Evolutionary conservation across 2,797 vertebrate genomes (phyloP).

Genomic region (Acrossocheilus fasciatus): DNA sequence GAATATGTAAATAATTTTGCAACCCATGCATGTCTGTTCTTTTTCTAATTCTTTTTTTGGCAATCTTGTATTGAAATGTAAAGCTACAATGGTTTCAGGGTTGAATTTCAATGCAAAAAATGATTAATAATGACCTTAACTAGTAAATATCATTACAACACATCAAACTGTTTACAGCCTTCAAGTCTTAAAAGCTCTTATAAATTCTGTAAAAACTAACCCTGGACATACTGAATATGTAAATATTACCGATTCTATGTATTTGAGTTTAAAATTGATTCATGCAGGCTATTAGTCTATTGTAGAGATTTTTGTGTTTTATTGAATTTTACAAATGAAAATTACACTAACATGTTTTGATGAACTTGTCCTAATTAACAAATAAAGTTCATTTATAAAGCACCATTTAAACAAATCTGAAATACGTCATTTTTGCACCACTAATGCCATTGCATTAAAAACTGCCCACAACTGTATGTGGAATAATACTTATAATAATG

Average conservation of each 20-base stretch:
- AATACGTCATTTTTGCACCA: not conserved
- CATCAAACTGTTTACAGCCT: not conserved
- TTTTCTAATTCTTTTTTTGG: not conserved
- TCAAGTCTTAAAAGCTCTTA: not conserved
- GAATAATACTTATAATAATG: not conserved
- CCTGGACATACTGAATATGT: not conserved
- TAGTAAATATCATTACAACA: not conserved
- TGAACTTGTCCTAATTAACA: not conserved
- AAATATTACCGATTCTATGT: not conserved
- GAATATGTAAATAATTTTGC: slow-evolving; percentile 8
- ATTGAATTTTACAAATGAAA: not conserved
- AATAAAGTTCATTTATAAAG: not conserved
- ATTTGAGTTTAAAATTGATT: not conserved
- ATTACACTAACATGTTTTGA: not conserved
- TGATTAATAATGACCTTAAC: not conserved
- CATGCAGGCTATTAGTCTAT: not conserved
- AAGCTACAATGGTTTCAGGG: not conserved
- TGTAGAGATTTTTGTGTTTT: not conserved
- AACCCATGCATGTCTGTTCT: not conserved
- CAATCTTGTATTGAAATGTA: not conserved
- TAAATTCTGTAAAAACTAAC: not conserved
- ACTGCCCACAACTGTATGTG: not conserved
- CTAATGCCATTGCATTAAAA: too few relatives aligned
- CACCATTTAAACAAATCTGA: not conserved
- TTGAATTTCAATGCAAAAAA: not conserved